Evolutionary conservation across 2,888 invertebrate genomes (phyloP).

Genomic region (Isotomurus palustris): DNA sequence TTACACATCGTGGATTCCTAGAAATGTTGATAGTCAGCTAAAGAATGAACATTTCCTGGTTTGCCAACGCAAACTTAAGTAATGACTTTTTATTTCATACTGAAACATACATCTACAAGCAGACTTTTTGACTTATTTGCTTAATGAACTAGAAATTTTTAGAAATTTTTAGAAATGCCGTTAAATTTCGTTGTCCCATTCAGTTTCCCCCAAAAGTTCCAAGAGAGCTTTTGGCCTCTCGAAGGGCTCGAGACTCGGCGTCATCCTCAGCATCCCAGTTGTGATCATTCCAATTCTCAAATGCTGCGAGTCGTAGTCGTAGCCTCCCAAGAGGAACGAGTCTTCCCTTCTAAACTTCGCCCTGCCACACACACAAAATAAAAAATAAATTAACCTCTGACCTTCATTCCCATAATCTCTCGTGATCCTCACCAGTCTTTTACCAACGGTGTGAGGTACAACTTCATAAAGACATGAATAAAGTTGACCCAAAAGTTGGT

Average conservation of each 20-base stretch:
- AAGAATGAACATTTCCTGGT: neutral
- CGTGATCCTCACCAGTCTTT: constrained; percentile 2
- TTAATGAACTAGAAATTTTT: neutral
- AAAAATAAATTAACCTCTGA: neutral
- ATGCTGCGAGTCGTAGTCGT: constrained; percentile 6
- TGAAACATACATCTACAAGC: too few relatives aligned
- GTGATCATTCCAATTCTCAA: neutral
- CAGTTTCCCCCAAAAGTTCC: neutral
- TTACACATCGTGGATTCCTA: too few relatives aligned
- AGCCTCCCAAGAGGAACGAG: constrained; percentile 1
- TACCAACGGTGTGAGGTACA: constrained; percentile 1
- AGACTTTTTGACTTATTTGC: neutral
- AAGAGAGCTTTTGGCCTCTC: neutral
- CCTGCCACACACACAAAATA: neutral
- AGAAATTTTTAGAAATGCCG: neutral
- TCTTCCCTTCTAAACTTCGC: neutral
- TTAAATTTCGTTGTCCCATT: neutral
- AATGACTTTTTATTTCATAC: too few relatives aligned
- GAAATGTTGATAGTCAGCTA: too few relatives aligned
- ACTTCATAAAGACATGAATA: constrained; percentile 1
- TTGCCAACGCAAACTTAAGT: too few relatives aligned
- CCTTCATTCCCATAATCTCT: neutral
- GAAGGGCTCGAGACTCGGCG: constrained; percentile 1
- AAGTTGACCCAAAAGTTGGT: constrained; percentile 12
- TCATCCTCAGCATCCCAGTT: neutral